Conservation (phyloP, 2,888 invertebrate species). For the Apamea sordens region DNA sequence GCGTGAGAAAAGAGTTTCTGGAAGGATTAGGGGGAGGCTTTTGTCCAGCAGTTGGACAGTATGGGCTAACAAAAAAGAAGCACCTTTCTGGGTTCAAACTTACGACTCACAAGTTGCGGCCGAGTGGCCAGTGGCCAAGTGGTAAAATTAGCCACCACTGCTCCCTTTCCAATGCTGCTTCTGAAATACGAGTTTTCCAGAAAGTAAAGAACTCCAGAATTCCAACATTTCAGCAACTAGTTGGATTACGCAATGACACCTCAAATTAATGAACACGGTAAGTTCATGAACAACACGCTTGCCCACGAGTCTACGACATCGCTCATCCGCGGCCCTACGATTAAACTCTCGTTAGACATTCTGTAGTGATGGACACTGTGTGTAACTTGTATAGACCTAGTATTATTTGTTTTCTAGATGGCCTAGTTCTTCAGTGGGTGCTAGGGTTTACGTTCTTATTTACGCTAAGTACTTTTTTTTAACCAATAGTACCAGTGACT, state of each 20-base stretch:
- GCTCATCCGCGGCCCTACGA: slow-evolving; percentile 43
- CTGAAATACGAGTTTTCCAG: background rate
- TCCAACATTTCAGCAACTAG: background rate
- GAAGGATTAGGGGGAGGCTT: no score
- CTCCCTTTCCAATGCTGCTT: background rate
- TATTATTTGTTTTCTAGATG: background rate
- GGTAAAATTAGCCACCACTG: no score
- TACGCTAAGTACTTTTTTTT: background rate
- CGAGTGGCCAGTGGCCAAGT: background rate
- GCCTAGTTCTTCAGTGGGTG: background rate
- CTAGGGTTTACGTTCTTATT: background rate
- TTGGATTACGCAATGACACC: slow-evolving; percentile 8
- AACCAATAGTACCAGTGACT: background rate
- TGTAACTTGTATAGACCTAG: background rate
- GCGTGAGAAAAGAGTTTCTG: no score
- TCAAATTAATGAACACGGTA: slow-evolving; percentile 47
- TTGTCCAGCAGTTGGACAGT: no score
- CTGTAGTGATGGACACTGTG: slow-evolving; percentile 45
- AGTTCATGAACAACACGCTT: slow-evolving; percentile 34
- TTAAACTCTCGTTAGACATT: slow-evolving; percentile 56
- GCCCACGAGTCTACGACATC: slow-evolving; percentile 29
- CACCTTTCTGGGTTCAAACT: no score
- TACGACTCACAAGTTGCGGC: no score
- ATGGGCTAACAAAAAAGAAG: no score
- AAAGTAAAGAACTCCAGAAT: no score